Conservation (phyloP, 2,888 invertebrate genomes). For the Biston stratarius region DNA sequence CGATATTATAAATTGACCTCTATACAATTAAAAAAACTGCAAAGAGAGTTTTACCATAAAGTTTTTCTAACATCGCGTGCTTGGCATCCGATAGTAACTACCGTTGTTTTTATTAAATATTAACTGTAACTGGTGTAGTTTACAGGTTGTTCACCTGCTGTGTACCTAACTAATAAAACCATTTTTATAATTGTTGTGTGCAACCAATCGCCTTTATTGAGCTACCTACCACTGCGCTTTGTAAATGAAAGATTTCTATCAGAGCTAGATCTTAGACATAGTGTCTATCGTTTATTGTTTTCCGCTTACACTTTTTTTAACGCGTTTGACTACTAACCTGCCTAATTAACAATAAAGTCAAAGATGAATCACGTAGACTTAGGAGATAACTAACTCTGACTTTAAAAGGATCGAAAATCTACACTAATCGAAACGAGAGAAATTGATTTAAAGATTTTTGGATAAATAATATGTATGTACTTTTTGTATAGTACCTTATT, state of each 20-base stretch:
- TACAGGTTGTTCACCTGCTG: constrained; percentile 59
- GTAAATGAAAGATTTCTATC: constrained; percentile 19
- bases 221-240: constrained; percentile 33
- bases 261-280: not conserved
- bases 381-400: not conserved
- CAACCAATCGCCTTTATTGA: constrained; percentile 55
- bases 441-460: no score
- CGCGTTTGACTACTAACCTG: no score
- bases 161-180: constrained; percentile 53
- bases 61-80: constrained; percentile 53
- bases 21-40: not conserved
- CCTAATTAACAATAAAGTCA: no score
- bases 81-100: constrained; percentile 58
- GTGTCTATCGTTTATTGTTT: not conserved
- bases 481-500: no score
- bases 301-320: no score
- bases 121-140: constrained; percentile 73
- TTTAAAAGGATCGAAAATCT: no score
- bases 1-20: not conserved
- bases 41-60: constrained; percentile 33
- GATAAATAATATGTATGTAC: no score
- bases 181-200: constrained; percentile 58
- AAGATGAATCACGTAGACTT: no score
- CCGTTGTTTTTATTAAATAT: constrained; percentile 79
- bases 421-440: no score